A percentile compares a stretch with the other conserved stretches of the same genome.
Evolutionary conservation across 2,113 vertebrate genomes (phyloP).

Genomic region (Sorex araneus): DNA sequence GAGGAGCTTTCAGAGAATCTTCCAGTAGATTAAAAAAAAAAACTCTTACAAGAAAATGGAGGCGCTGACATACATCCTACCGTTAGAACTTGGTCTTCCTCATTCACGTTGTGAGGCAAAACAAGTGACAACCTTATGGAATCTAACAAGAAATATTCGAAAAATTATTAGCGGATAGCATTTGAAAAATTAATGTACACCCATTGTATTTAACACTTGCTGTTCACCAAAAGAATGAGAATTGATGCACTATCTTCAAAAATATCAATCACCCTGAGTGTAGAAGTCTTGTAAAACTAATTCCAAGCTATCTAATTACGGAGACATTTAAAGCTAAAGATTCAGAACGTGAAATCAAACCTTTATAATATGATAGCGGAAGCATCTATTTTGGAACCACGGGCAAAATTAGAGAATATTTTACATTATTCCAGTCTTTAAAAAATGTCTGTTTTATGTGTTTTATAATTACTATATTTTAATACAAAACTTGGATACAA

Average conservation of each 20-base stretch:
- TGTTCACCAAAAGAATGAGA: too few relatives aligned
- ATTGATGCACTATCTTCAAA: constrained; percentile 3
- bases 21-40: constrained; percentile 59
- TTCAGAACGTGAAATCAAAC: constrained; percentile 54
- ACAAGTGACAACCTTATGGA: constrained; percentile 11
- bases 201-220: not conserved
- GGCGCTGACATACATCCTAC: not conserved
- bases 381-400: not conserved
- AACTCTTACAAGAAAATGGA: constrained; percentile 32
- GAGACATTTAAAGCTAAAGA: constrained; percentile 43
- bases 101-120: not conserved
- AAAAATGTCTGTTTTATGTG: constrained; percentile 45
- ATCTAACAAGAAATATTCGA: constrained; percentile 35
- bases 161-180: constrained; percentile 49
- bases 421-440: not conserved
- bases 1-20: constrained; percentile 46
- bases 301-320: constrained; percentile 6
- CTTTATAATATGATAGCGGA: constrained; percentile 41
- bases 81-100: constrained; percentile 31
- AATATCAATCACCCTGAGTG: constrained; percentile 32
- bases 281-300: constrained; percentile 51
- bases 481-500: not conserved
- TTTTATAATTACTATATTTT: constrained; percentile 23
- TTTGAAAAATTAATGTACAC: constrained; percentile 57
- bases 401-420: constrained; percentile 28